phyloP scores from a whole-genome alignment of 1,140 invertebrate species.

The Ceratina calcarata region DNA sequence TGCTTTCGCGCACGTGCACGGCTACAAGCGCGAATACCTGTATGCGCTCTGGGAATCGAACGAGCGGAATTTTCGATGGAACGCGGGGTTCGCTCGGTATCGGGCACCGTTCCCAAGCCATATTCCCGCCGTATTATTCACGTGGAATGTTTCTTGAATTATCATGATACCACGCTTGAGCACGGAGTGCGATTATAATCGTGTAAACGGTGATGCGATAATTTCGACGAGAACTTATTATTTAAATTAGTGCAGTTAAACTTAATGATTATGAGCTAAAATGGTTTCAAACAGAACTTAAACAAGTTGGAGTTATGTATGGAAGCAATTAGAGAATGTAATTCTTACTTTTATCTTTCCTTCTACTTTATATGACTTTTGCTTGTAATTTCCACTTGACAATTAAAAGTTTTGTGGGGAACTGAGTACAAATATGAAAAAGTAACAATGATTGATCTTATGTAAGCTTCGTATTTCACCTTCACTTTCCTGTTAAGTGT shows the following conservation, averaged over 20 bases:
- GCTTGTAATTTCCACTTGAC: no score
- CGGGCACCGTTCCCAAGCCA: conserved; percentile 25
- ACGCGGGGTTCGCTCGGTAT: conserved; percentile 37
- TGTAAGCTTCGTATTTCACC: no score
- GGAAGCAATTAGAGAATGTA: no score
- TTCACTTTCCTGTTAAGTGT: no score
- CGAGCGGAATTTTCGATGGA: conserved; percentile 62
- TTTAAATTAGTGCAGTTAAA: neutral
- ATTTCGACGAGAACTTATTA: neutral
- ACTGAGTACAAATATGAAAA: no score
- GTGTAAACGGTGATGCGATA: neutral
- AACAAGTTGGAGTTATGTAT: no score
- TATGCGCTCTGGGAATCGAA: conserved; percentile 38
- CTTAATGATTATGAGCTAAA: no score
- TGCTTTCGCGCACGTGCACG: conserved; percentile 56
- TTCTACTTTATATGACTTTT: no score
- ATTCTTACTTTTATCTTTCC: no score
- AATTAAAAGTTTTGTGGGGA: no score
- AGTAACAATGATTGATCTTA: no score
- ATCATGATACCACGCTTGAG: neutral
- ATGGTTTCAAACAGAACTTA: no score
- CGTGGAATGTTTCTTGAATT: neutral
- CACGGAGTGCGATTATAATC: neutral
- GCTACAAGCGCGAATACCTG: conserved; percentile 38
- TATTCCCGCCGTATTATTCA: conserved; percentile 5